These are phyloP conservation scores for Seriola dumerili DNA, from an alignment of 2,113 vertebrate genomes.

Conservation along the genomic window DNA sequence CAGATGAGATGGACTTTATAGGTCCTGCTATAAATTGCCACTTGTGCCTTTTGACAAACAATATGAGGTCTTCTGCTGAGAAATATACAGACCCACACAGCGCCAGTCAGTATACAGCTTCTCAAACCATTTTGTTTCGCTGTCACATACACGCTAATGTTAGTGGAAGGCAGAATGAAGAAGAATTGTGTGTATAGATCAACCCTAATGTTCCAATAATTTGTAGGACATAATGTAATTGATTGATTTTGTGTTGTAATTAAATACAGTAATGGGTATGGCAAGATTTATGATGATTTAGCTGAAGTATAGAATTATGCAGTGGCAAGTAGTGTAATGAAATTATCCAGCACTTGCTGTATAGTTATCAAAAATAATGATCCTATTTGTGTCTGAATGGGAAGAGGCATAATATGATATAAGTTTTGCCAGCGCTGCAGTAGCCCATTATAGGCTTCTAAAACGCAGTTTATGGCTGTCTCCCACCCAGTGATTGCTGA, in stretches of 20 bases:
- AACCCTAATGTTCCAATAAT: conserved; percentile 57
- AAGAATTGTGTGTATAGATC: conserved; percentile 44
- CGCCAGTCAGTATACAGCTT: conserved; percentile 4
- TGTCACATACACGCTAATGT: not conserved
- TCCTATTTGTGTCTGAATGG: conserved; percentile 75
- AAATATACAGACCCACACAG: conserved; percentile 39
- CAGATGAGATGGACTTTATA: conserved; percentile 53
- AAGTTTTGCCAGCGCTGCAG: conserved; percentile 74
- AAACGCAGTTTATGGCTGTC: conserved; percentile 75
- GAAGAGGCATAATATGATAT: conserved; percentile 73
- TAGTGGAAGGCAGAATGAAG: conserved; percentile 16
- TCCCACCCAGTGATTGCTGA: conserved; percentile 78
- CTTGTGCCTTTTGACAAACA: conserved; percentile 56
- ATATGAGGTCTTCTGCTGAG: conserved; percentile 38
- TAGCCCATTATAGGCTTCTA: conserved; percentile 73
- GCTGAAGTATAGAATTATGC: conserved; percentile 58
- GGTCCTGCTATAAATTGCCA: conserved; percentile 54
- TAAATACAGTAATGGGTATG: conserved; percentile 56
- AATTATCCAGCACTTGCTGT: conserved; percentile 68
- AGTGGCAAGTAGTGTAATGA: conserved; percentile 65
- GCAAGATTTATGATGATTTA: conserved; percentile 64
- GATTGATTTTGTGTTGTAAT: conserved; percentile 69
- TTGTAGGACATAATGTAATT: conserved; percentile 52
- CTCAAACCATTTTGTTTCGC: conserved; percentile 1
- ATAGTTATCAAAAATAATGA: conserved; percentile 81